Conservation (phyloP, 2,888 invertebrate genomes). For the Acleris sparsana region DNA sequence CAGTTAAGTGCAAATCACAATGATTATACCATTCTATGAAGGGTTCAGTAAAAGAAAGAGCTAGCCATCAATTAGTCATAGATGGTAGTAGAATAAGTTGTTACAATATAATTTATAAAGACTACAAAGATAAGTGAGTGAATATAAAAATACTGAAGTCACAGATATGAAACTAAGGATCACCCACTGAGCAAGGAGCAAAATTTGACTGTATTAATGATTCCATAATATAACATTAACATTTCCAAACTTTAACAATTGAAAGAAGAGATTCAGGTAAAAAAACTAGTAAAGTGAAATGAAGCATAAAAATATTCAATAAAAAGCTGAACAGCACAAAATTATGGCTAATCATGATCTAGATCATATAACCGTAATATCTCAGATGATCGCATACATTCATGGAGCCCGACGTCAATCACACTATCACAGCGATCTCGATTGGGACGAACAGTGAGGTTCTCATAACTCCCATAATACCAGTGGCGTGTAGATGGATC, state of each 20-base stretch:
- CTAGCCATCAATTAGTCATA: too few species aligned
- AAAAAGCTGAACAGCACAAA: neutral
- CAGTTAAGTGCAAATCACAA: neutral
- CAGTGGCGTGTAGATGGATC: slow-evolving; percentile 34
- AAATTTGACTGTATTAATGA: too few species aligned
- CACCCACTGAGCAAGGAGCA: too few species aligned
- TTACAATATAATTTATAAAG: too few species aligned
- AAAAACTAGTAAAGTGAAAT: too few species aligned
- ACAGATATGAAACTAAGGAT: too few species aligned
- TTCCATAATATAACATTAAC: too few species aligned
- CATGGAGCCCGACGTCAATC: slow-evolving; percentile 26
- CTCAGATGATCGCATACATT: slow-evolving; percentile 5
- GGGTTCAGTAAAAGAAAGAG: neutral
- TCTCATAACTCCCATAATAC: slow-evolving; percentile 37
- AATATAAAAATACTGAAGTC: too few species aligned
- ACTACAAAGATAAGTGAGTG: too few species aligned
- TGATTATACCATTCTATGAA: neutral
- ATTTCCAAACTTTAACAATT: too few species aligned
- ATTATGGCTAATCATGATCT: neutral
- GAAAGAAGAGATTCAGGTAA: neutral
- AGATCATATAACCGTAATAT: slow-evolving; percentile 6
- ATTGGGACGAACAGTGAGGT: slow-evolving; percentile 25
- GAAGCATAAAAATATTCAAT: neutral
- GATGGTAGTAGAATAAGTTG: too few species aligned
- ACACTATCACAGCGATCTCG: slow-evolving; percentile 25